Base-by-base conservation (phyloP, 1,140 invertebrate species). In the Cherax quadricarinatus region DNA sequence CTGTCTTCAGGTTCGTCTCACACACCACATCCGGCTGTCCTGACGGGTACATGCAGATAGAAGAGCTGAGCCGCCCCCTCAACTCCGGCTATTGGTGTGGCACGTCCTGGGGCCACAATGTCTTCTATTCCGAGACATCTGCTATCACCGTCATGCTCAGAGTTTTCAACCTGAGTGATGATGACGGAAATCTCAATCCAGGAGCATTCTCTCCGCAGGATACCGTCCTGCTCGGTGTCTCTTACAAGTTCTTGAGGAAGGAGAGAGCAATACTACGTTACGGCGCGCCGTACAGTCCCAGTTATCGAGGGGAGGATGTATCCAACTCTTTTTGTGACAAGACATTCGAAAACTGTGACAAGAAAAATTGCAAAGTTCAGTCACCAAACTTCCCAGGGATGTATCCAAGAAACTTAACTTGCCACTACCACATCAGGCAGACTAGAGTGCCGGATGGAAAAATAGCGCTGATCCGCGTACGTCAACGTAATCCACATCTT, bases 301-400 rank as follows among this genome's bases (percentile, higher is more conserved):
- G 96, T 75, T 97, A 96, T 96, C 95, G 97, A 60, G 97, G 97
- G 12, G 97, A 98, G 95, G 96, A 98, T 94, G 98, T 98, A 94
- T 96, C 97, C 21, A 97, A 97, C 90, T 98, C 98, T 16, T 94
- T 98, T 95, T 98, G 98, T 95, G 98, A 97, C 49, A 96, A 98
- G 91, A 98, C 98, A 95, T 98, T 98, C 96, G 97, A 97, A 95
- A 97, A 98, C 95, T 98, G 98, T 95, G 97, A 98, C 95, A 96
- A 96, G 95, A 97, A 97, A 97, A 96, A 96, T 86, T 98, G 98
- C 95, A 96, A 97, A 51, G 96, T 98, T 62, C 97, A 98, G 95
- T 97, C 97, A 41, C 97, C 97, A 3, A 98, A 98, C 95, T 98
- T 97, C 95, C 97, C 97, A 21, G 97, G 97, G 30, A 97, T 98